Evolutionary conservation across 2,888 invertebrate species (phyloP), one percentile per base, ranked within the genome.

Genomic region (Sisyra nigra): DNA sequence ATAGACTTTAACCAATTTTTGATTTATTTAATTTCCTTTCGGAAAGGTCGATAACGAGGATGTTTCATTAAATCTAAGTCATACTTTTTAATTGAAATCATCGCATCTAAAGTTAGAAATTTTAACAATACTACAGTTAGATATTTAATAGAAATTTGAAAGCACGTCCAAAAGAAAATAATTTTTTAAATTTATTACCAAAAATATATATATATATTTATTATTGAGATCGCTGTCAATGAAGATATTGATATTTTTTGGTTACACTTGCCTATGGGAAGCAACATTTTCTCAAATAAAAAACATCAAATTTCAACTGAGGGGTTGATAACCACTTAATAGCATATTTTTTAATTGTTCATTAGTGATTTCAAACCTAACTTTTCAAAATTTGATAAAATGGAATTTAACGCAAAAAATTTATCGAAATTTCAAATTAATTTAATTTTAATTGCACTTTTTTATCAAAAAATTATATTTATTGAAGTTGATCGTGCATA

Each of bases 211-310:
- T 45, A 47, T 39, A 47, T 47, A 47, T 45, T 37, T 35, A 45
- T 45, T 45, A 45, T 47, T 47, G 42, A 42, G 47, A 42, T 47
- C 42, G 45, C 36, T 45, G 40, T 40, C 45, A 45, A 42, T 42
- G 45, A 47, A 43, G 43, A 42, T 47, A 45, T 47, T 45, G 45
- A 42, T 42, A 47, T 47, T 45, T 46, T 46, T 46, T 44, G 41
- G 30, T 46, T 40, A 40, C 45, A 37, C 3, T 43, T 43, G 43
- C 43, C 43, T 45, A 43, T 43, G 43, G 39, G 43, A 45, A 45
- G 40, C 41, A 40, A 41, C 44, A 40, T 44, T 46, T 46, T 46
- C 44, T 46, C 42, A 42, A 24, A 24, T 5, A 7, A 24, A 24
- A 24, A 24, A 24, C 7, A 24, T 7, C 24, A 24, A 24, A 24